Evolutionary conservation across 2,888 invertebrate genomes (phyloP), one percentile per base, ranked within the genome.

Genomic region (Nemoura dubitans): DNA sequence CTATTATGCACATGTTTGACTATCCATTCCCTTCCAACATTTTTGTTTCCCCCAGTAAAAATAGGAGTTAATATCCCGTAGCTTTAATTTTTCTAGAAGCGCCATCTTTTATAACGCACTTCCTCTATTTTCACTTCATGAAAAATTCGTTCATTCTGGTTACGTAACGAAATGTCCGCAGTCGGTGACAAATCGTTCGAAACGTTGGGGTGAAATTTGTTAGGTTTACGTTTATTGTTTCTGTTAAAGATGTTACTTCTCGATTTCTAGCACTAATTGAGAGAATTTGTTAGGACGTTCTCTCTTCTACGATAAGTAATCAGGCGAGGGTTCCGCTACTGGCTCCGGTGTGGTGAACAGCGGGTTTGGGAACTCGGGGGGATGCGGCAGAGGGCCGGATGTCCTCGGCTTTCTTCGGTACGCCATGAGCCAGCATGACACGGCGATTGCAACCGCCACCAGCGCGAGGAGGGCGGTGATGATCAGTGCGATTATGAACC

Each of bases 361-460:
- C 89, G 98, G 98, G 92, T 98, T 98, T 87, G 98, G 98, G 93
- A 98, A 98, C 93, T 98, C 98, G 89, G 98, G 97, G 89, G 98
- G 98, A 93, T 98, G 98, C 89, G 98, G 98, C 90, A 98, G 93
- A 83, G 98, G 98, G 77, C 98, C 98, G 88, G 96, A 95, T 85
- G 96, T 94, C 90, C 97, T 97, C 86, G 97, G 96, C 90, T 96
- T 94, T 89, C 97, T 94, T 89, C 98, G 93, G 93, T 98, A 98
- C 89, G 98, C 98, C 95, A 98, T 97, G 89, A 98, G 94, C 98
- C 98, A 98, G 92, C 98, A 98, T 88, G 97, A 98, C 87, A 98
- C 98, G 87, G 98, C 98, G 85, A 98, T 97, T 36, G 98, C 98
- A 87, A 98, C 98, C 87, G 98, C 98, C 87, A 98, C 98, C 88